Base-by-base conservation (phyloP, 2,113 vertebrate genomes). In the Solea solea region DNA sequence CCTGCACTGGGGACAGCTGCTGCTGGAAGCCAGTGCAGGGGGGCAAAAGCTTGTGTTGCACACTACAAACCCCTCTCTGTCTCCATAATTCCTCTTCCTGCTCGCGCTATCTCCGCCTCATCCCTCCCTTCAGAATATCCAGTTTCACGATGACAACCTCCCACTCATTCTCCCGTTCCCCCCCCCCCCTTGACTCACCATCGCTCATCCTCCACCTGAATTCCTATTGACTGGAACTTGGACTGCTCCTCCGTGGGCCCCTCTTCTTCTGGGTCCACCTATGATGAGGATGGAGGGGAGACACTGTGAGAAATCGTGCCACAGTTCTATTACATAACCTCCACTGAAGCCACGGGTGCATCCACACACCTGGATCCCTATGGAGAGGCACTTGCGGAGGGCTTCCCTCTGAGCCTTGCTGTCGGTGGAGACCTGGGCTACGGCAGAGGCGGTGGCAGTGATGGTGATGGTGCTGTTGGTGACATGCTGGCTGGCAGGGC, bases 161-260 rank as follows among this genome's bases (percentile, higher is more conserved):
- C 3, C 9, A 3, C 57, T 57, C 21, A 9, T 44, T 27, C 50
- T 50, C 56, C 48, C 15, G 48, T 62, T 51, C 45, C 44, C 55
- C 39, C 46, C 53, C 16, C 9, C 9, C 12, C 9, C 2, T 48
- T 4, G 14, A 95, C 96, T 97, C 82, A 99, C 98, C 96, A 96
- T 84, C 96, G 95, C 71, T 98, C 97, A 21, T 97, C 96, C 88
- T 99, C 98, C 81, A 99, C 98, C 94, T 99, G 98, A 76, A 99
- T 95, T 90, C 98, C 98, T 88, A 99, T 92, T 2, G 98, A 99
- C 93, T 99, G 98, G 93, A 99, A 99, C 87, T 97, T 97, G 69
- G 95, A 96, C 75, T 92, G 95, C 87, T 97, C 95, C 66, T 94
- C 94, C 13, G 89, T 50, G 34, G 90, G 94, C 58, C 89, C 90